These are phyloP conservation scores for Fregata magnificens DNA, from an alignment of 2,113 vertebrate species.

Conservation along the genomic window DNA sequence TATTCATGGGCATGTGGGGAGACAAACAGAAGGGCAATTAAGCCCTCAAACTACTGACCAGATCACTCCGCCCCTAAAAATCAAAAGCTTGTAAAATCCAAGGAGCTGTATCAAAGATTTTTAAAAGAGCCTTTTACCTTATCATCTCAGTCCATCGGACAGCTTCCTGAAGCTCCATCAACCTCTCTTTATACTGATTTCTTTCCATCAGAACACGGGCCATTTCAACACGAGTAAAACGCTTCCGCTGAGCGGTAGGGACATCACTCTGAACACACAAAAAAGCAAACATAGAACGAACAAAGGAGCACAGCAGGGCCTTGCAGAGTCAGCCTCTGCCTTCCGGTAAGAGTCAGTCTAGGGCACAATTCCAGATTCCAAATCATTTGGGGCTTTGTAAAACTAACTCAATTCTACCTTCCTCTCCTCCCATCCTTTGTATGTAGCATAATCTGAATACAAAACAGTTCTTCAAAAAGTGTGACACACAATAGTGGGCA, in stretches of 20 bases:
- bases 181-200: slow-evolving; percentile 97
- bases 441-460: not conserved
- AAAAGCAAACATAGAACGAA: not conserved
- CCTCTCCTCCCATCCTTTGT: not conserved
- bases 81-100: not conserved
- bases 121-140: slow-evolving; percentile 68
- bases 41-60: not conserved
- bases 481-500: not conserved
- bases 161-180: slow-evolving; percentile 99
- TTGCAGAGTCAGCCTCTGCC: not conserved
- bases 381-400: not conserved
- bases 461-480: not conserved
- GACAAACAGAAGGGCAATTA: not conserved
- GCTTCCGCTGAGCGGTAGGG: slow-evolving; percentile 94
- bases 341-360: not conserved
- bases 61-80: not conserved
- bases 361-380: not conserved
- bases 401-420: not conserved
- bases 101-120: not conserved
- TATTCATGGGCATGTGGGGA: not conserved
- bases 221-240: slow-evolving; percentile 98
- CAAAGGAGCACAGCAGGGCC: not conserved
- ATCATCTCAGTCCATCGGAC: slow-evolving; percentile 99
- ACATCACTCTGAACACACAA: slow-evolving; percentile 85
- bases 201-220: slow-evolving; percentile 97